Conservation (phyloP, 2,888 invertebrate species). For the Teleogryllus oceanicus region DNA sequence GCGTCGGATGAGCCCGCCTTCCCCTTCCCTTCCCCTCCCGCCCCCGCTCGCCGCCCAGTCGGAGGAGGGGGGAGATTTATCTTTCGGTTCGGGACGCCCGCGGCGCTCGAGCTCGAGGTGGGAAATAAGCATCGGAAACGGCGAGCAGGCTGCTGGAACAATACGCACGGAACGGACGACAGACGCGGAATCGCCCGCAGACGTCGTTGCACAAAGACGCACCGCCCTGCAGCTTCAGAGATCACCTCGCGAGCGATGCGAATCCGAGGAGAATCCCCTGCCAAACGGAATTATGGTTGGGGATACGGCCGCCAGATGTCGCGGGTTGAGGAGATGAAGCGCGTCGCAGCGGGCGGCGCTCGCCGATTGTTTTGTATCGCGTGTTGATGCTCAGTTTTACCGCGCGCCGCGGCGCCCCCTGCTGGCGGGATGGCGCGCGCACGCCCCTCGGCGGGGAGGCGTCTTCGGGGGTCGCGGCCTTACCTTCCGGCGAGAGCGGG, state of each 20-base stretch:
- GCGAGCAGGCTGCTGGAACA: background rate
- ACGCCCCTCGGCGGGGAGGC: background rate
- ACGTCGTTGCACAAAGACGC: too few relatives aligned
- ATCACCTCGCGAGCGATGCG: background rate
- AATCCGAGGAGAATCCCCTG: too few relatives aligned
- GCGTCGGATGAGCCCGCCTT: background rate
- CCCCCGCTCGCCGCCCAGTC: background rate
- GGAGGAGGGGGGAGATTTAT: background rate
- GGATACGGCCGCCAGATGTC: background rate
- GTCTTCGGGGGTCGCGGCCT: too few relatives aligned
- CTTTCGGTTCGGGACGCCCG: background rate
- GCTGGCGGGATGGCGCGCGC: background rate
- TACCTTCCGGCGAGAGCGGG: background rate
- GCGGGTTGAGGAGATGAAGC: background rate
- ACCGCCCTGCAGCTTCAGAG: background rate
- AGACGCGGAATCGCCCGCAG: too few relatives aligned
- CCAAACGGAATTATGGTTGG: too few relatives aligned
- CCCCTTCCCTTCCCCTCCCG: background rate
- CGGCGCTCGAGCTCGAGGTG: background rate
- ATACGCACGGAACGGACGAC: background rate
- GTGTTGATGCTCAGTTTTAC: background rate
- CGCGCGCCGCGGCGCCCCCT: background rate
- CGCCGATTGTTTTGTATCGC: constrained; percentile 3
- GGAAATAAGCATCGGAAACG: constrained; percentile 18
- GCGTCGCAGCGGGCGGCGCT: background rate